Conservation (phyloP, 2,113 vertebrate species). For the Amphiprion ocellaris region DNA sequence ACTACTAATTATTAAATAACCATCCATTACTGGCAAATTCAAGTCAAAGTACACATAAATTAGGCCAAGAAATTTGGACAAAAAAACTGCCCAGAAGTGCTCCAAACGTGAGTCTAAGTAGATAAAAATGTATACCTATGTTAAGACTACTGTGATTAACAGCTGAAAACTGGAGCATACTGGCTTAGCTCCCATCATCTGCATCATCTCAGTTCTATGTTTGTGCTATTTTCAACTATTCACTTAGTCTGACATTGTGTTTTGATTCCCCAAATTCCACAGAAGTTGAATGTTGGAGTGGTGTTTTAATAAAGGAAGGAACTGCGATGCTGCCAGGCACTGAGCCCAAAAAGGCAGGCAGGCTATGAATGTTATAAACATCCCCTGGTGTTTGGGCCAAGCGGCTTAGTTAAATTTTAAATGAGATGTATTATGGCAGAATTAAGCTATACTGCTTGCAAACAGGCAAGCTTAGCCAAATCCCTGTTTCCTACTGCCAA, state of each 20-base stretch:
- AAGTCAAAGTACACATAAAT: too few relatives aligned
- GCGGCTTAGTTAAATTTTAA: slow-evolving; percentile 50
- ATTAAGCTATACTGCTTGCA: slow-evolving; percentile 35
- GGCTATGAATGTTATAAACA: slow-evolving; percentile 36
- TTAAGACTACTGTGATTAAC: not conserved
- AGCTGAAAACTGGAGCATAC: not conserved
- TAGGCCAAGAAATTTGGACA: too few relatives aligned
- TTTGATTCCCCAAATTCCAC: slow-evolving; percentile 8
- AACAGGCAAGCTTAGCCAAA: slow-evolving; percentile 42
- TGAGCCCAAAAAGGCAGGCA: slow-evolving; percentile 25
- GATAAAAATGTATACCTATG: too few relatives aligned
- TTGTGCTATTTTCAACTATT: slow-evolving; percentile 16
- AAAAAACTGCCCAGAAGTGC: too few relatives aligned
- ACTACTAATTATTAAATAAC: too few relatives aligned
- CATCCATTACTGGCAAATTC: too few relatives aligned
- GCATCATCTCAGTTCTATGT: not conserved
- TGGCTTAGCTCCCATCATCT: not conserved
- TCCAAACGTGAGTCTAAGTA: too few relatives aligned
- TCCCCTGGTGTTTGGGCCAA: slow-evolving; percentile 26
- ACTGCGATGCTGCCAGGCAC: slow-evolving; percentile 14
- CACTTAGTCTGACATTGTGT: not conserved
- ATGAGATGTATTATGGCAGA: slow-evolving; percentile 36
- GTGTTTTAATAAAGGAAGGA: slow-evolving; percentile 15
- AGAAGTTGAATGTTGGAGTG: slow-evolving; percentile 1
- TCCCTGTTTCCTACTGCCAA: slow-evolving; percentile 15